Evolutionary conservation across 2,113 vertebrate genomes (phyloP), one percentile per base, ranked within the genome.

Genomic region (Lethenteron camtschaticum): DNA sequence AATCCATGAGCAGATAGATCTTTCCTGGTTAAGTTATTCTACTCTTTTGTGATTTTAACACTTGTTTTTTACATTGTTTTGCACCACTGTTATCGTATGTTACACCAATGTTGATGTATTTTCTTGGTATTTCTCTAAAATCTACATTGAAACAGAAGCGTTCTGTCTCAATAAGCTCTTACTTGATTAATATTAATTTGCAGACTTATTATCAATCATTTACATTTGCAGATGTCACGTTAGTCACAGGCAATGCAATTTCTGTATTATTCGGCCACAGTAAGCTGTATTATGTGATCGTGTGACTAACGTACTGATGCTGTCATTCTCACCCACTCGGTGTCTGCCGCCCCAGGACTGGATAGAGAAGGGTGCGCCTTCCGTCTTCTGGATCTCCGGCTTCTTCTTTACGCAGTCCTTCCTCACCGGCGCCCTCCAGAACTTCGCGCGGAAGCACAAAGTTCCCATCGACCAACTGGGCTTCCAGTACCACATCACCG

Each of bases 371-470:
- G 75, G 75, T 24, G 70, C 57, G 59, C 75, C 73, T 56, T 69
- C 69, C 8, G 72, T 73, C 7, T 75, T 74, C 69, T 75, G 75
- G 75, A 73, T 75, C 68, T 75, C 75, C 56, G 72, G 75, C 9
- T 74, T 75, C 68, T 75, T 57, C 58, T 75, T 75, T 16, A 74
- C 75, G 1, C 75, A 75, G n/a, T 70, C 69, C 41, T 74, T 75
- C 70, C 73, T 75, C 57, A 75, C 75, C 5, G 73, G 73, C 56
- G 73, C 71, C 2, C 68, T 74, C 56, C 75, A 75, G 71, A 75
- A 74, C 71, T 72, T 73, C 57, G 72, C 75, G 18, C 68, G 73
- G 59, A 74, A 73, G 12, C 71, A 73, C 41, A 69, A 58, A 41
- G 72, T 72, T 13, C 75, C 75, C 10, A 73, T 75, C n/a, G 73